Conservation (phyloP, 2,113 vertebrate species). For the Passer montanus region DNA sequence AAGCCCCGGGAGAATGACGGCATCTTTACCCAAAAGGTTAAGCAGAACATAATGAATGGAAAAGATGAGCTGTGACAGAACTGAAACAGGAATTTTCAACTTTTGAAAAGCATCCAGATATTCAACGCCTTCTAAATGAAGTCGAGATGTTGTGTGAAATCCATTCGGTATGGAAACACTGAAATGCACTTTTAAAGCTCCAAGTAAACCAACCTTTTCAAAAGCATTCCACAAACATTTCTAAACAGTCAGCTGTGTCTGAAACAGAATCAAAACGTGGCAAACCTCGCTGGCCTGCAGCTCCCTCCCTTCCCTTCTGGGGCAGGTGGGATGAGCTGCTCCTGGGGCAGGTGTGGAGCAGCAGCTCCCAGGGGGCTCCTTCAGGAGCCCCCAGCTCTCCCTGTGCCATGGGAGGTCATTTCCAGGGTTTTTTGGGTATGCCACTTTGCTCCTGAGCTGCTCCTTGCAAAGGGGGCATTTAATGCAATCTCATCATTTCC, state of each 20-base stretch:
- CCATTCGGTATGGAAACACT: background rate
- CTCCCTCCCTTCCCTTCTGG: background rate
- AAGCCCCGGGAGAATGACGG: background rate
- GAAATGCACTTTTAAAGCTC: background rate
- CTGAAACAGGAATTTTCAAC: background rate
- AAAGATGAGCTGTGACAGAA: background rate
- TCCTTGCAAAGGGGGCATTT: background rate
- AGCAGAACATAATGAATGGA: background rate
- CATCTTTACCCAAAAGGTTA: background rate
- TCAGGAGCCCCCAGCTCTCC: background rate
- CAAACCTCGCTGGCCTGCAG: background rate
- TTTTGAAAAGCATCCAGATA: background rate
- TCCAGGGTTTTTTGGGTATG: background rate
- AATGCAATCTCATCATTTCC: background rate
- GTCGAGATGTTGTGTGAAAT: background rate
- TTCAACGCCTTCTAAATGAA: background rate
- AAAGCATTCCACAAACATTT: background rate
- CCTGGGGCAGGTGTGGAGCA: background rate
- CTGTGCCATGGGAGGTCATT: background rate
- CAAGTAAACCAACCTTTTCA: background rate
- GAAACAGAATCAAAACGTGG: background rate
- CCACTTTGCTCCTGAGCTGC: background rate
- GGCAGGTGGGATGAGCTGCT: background rate
- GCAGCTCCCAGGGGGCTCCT: background rate
- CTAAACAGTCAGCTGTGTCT: background rate